phyloP scores from a whole-genome alignment of 2,888 invertebrate species.

The Rhodophaea formosa region DNA sequence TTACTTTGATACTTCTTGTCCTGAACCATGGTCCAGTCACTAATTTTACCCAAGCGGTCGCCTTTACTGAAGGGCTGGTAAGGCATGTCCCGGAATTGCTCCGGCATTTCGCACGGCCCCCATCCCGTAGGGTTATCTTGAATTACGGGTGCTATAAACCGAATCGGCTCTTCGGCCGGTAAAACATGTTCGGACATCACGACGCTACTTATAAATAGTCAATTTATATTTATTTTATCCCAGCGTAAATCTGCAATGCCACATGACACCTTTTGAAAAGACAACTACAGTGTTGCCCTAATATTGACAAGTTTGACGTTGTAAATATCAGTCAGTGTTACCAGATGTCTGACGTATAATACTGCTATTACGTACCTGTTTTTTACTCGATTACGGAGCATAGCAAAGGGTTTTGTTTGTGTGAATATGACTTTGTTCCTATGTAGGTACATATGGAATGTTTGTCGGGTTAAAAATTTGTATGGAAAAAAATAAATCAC shows the following conservation, averaged over 20 bases:
- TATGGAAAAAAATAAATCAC: too few relatives aligned
- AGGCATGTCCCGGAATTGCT: constrained; percentile 97
- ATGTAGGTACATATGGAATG: too few relatives aligned
- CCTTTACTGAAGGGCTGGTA: constrained; percentile 99
- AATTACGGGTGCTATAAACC: constrained; percentile 87
- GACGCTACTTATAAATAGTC: constrained; percentile 27
- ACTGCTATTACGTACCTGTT: too few relatives aligned
- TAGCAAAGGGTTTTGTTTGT: too few relatives aligned
- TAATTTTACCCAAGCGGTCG: constrained; percentile 98
- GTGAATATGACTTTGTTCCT: too few relatives aligned
- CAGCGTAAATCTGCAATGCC: constrained; percentile 47
- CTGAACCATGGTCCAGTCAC: constrained; percentile 98
- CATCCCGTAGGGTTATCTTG: constrained; percentile 95
- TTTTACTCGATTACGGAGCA: too few relatives aligned
- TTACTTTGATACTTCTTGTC: constrained; percentile 96
- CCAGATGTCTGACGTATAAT: too few relatives aligned
- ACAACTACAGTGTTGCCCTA: constrained; percentile 6
- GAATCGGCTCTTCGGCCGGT: constrained; percentile 82
- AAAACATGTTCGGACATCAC: constrained; percentile 75
- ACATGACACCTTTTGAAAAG: constrained; percentile 54
- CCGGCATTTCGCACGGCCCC: constrained; percentile 97
- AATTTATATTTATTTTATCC: constrained; percentile 31
- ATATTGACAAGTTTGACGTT: background rate
- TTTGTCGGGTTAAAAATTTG: too few relatives aligned
- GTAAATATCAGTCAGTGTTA: too few relatives aligned